Conservation (phyloP, 2,797 vertebrate genomes). For the Buceros bicornis region DNA sequence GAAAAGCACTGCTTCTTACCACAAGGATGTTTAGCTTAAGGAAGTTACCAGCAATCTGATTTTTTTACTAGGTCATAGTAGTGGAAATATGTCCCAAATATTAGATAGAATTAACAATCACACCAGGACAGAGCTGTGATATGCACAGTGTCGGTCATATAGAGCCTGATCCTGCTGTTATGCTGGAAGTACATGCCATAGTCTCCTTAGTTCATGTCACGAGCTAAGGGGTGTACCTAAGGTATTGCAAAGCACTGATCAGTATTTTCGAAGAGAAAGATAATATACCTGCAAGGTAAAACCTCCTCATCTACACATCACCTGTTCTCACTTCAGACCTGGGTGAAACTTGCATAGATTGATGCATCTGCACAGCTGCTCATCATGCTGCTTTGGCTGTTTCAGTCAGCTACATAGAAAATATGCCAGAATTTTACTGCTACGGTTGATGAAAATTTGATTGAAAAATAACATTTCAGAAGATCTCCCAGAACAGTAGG, state of each 20-base stretch:
- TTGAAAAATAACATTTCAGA: not conserved
- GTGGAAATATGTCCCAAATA: not conserved
- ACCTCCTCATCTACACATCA: accelerated
- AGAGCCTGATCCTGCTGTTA: not conserved
- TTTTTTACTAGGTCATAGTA: not conserved
- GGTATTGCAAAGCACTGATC: not conserved
- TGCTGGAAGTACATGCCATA: not conserved
- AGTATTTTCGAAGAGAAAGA: not conserved
- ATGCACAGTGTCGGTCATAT: not conserved
- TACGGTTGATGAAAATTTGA: not conserved
- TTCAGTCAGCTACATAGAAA: not conserved
- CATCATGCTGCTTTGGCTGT: not conserved
- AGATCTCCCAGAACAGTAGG: not conserved
- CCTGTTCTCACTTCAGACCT: not conserved
- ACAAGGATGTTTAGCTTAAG: not conserved
- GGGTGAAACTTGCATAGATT: not conserved
- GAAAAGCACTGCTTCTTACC: not conserved
- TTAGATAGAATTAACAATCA: not conserved
- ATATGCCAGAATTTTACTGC: not conserved
- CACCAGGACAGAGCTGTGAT: not conserved
- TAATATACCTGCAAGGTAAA: not conserved
- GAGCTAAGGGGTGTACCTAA: not conserved
- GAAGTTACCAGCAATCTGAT: not conserved
- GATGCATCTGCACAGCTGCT: not conserved
- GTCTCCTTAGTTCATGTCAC: not conserved